Conservation (phyloP, 2,888 invertebrate species). For the Lapara coniferarum region DNA sequence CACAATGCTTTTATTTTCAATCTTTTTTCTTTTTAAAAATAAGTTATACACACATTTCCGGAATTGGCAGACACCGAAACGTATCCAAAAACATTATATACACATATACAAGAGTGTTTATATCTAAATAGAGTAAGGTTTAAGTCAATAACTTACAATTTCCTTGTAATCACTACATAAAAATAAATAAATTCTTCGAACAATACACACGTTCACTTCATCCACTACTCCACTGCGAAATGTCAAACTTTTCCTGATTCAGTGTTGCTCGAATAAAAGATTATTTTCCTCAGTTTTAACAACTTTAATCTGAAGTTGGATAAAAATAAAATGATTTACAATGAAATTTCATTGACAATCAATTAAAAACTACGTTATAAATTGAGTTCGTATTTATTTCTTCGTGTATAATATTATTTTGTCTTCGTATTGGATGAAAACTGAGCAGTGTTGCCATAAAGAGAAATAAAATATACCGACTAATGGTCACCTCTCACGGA, state of each 20-base stretch:
- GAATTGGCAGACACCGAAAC: conserved; percentile 44
- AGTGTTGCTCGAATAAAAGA: conserved; percentile 55
- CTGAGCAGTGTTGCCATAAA: conserved; percentile 51
- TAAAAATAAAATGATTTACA: background rate
- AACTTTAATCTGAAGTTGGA: conserved; percentile 6
- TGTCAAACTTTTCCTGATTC: conserved; percentile 62
- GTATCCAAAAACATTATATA: conserved; percentile 17
- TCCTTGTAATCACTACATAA: conserved; percentile 71
- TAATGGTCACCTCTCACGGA: conserved; percentile 46
- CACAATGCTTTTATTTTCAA: conserved; percentile 71
- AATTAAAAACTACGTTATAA: background rate
- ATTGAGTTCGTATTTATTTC: too few relatives aligned
- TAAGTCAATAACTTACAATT: conserved; percentile 75
- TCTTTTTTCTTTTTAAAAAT: conserved; percentile 64
- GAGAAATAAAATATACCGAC: conserved; percentile 45
- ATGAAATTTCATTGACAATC: background rate
- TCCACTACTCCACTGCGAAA: conserved; percentile 72
- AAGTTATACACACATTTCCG: conserved; percentile 67
- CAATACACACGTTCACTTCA: conserved; percentile 77
- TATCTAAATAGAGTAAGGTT: conserved; percentile 48
- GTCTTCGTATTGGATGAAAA: background rate
- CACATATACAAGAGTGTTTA: conserved; percentile 35
- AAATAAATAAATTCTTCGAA: conserved; percentile 64
- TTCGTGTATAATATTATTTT: background rate
- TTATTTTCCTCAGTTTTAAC: conserved; percentile 40